A percentile compares a stretch with the other conserved stretches of the same genome.
phyloP scores from a whole-genome alignment of 23 tunicate genomes.

The Styela clava region DNA sequence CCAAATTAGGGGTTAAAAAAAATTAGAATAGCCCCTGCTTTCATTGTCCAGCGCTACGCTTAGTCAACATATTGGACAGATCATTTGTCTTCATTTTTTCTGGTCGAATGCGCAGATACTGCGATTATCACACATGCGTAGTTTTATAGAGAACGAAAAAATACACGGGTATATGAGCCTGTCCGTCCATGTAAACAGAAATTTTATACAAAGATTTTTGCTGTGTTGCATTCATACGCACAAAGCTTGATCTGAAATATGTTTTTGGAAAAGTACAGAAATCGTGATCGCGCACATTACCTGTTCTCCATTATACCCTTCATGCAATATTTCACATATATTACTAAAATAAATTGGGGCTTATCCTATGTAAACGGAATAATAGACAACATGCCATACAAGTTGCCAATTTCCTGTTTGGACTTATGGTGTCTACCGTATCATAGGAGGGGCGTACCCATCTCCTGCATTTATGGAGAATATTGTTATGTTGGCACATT shows the following conservation, averaged over 20 bases:
- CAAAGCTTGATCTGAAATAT: too few species aligned
- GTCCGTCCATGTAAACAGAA: too few species aligned
- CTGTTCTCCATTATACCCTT: neutral
- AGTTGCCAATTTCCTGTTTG: neutral
- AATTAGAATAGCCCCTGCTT: neutral
- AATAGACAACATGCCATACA: neutral
- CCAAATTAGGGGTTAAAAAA: neutral
- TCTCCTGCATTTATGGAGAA: too few species aligned
- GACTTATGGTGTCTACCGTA: neutral
- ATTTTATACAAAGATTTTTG: too few species aligned
- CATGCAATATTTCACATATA: neutral
- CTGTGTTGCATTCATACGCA: too few species aligned
- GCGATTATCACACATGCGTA: neutral
- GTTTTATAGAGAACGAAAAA: neutral
- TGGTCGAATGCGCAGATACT: neutral
- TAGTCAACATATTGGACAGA: neutral
- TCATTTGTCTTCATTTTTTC: neutral
- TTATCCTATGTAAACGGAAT: neutral
- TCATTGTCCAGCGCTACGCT: neutral
- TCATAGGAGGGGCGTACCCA: neutral
- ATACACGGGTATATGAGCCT: too few species aligned
- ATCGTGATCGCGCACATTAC: neutral
- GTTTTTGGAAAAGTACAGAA: too few species aligned
- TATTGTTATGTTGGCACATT: too few species aligned
- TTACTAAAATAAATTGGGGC: neutral